Evolutionary conservation across 2,113 vertebrate genomes (phyloP), one percentile per base, ranked within the genome.

Genomic region (Bostrychus sinensis): DNA sequence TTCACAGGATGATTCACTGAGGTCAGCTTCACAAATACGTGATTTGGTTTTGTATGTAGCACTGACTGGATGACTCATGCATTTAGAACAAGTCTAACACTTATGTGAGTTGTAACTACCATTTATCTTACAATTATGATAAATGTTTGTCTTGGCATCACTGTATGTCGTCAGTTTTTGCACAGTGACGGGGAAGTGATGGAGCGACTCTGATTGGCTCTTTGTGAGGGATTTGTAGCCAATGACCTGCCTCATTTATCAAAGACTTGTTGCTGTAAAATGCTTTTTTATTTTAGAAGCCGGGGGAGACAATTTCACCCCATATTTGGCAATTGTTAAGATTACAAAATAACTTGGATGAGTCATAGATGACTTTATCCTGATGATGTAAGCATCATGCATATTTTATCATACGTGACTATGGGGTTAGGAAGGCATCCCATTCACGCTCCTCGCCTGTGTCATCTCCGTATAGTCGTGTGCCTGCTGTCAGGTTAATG

Each of bases 221-320:
- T 13, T 54, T 16, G n/a, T 12, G 2, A 13, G 7, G 11, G 1
- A 14, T 30, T 58, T 56, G n/a, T 54, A 75, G 41, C 82, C 78
- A 85, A 82, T 84, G 32, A 30, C 9, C 2, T 22, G 26, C 43
- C 13, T 54, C 4, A 38, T 63, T 39, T 66, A 7, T 67, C 23
- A 17, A 16, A n/a, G 48, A 85, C 74, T 72, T 88, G 86, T 83
- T 88, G 88, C 86, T 85, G 65, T 68, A 76, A 70, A 70, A 57
- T 60, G 56, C 45, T 61, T 72, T 69, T 46, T 14, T 32, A 48
- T 5, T 59, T 23, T 12, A 45, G 12, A 38, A 57, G 41, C 42
- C 30, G 36, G 3, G 4, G 3, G 62, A 5, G 64, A 61, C 19
- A 66, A 41, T 55, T 66, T 36, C 20, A 13, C 26, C 37, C 46